Evolutionary conservation across 2,113 vertebrate genomes (phyloP).

Genomic region (Calyptommatus sinebrachiatus): DNA sequence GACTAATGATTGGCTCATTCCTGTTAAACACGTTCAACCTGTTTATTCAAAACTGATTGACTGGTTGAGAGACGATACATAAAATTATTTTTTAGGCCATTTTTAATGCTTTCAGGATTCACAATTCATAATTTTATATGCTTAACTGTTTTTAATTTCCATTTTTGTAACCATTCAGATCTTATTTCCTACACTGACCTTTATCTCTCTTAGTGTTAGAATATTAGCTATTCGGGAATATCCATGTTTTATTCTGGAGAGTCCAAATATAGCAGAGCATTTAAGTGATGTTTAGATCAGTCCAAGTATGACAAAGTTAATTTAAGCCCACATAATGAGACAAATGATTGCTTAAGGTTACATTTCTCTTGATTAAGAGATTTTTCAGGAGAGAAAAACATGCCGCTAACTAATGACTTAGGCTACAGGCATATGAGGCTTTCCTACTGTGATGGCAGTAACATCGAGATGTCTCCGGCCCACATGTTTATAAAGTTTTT

Average conservation of each 20-base stretch:
- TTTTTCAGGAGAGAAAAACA: no score
- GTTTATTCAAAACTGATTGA: constrained; percentile 47
- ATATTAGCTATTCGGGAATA: neutral
- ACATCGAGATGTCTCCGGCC: no score
- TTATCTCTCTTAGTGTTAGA: constrained; percentile 3
- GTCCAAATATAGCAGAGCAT: no score
- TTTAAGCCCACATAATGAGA: neutral
- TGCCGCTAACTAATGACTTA: no score
- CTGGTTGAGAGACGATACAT: constrained; percentile 22
- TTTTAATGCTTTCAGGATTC: constrained; percentile 53
- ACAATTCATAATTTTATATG: constrained; percentile 51
- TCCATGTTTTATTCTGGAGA: no score
- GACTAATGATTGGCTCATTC: constrained; percentile 62
- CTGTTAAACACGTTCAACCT: constrained; percentile 44
- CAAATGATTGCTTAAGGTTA: no score
- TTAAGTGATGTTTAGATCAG: no score
- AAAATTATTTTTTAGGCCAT: constrained; percentile 33
- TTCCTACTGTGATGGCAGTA: no score
- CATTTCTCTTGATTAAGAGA: no score
- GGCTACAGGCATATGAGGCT: no score
- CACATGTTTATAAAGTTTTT: no score
- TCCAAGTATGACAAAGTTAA: neutral
- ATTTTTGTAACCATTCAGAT: constrained; percentile 22
- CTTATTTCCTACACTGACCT: neutral
- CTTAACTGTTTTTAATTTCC: constrained; percentile 19